phyloP scores from a whole-genome alignment of 2,113 vertebrate species.

The Thymallus thymallus region DNA sequence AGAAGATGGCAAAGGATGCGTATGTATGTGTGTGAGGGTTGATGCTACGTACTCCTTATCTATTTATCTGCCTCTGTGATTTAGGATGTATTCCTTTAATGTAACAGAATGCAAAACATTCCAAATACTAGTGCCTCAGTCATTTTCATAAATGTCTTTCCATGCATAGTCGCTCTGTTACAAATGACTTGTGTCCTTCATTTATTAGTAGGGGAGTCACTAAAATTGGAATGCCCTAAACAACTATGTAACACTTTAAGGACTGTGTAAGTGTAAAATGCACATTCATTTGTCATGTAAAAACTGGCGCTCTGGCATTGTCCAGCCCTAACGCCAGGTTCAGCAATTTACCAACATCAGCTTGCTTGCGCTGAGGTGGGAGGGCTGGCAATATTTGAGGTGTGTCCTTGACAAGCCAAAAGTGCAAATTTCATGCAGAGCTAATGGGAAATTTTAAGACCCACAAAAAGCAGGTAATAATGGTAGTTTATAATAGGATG shows the following conservation, averaged over 20 bases:
- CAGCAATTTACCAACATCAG: no score
- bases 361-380: no score
- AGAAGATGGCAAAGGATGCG: constrained; percentile 35
- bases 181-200: constrained; percentile 23
- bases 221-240: background rate
- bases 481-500: no score
- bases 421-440: no score
- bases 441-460: no score
- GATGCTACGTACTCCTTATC: constrained; percentile 52
- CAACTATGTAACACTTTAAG: constrained; percentile 3
- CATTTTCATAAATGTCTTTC: constrained; percentile 1
- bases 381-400: no score
- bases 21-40: constrained; percentile 14
- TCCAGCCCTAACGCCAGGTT: no score
- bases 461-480: no score
- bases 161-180: constrained; percentile 28
- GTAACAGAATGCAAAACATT: constrained; percentile 41
- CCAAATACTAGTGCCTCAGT: background rate
- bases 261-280: background rate
- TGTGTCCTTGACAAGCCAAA: no score
- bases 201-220: background rate
- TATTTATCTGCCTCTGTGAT: constrained; percentile 61
- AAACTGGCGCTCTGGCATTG: no score
- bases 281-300: no score
- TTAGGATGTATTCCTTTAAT: constrained; percentile 45